These are phyloP conservation scores for Mactromeris polynyma DNA, from an alignment of 2,888 invertebrate genomes.

Conservation along the genomic window DNA sequence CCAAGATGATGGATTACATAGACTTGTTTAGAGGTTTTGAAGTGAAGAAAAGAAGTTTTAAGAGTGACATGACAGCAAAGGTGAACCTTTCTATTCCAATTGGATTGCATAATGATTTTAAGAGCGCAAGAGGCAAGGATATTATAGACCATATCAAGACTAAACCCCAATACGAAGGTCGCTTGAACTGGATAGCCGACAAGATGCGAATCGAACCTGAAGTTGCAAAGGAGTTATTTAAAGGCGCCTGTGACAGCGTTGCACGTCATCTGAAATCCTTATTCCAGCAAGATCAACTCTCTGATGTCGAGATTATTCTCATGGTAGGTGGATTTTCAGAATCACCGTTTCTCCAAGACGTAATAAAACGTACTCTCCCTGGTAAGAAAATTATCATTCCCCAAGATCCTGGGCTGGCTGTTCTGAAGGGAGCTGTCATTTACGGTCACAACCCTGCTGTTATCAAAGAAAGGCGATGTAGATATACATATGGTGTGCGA, in stretches of 20 bases:
- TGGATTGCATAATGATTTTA: constrained; percentile 27
- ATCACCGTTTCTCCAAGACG: constrained; percentile 60
- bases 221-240: constrained; percentile 57
- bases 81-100: constrained; percentile 33
- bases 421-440: constrained; percentile 73
- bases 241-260: constrained; percentile 50
- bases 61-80: constrained; percentile 35
- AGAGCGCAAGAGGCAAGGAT: constrained; percentile 23
- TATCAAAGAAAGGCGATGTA: constrained; percentile 59
- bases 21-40: constrained; percentile 62
- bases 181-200: constrained; percentile 54
- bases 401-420: constrained; percentile 66
- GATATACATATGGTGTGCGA: constrained; percentile 68
- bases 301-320: constrained; percentile 55
- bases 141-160: constrained; percentile 38
- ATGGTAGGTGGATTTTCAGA: constrained; percentile 74
- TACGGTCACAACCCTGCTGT: constrained; percentile 65
- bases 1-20: constrained; percentile 57
- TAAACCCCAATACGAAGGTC: constrained; percentile 25
- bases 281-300: constrained; percentile 47
- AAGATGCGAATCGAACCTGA: constrained; percentile 65
- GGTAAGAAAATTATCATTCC: constrained; percentile 66
- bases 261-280: constrained; percentile 54
- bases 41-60: constrained; percentile 51
- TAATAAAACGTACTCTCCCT: constrained; percentile 36